Evolutionary conservation across 2,888 invertebrate genomes (phyloP), one percentile per base, ranked within the genome.

Genomic region (Sphaeridia pumilis): DNA sequence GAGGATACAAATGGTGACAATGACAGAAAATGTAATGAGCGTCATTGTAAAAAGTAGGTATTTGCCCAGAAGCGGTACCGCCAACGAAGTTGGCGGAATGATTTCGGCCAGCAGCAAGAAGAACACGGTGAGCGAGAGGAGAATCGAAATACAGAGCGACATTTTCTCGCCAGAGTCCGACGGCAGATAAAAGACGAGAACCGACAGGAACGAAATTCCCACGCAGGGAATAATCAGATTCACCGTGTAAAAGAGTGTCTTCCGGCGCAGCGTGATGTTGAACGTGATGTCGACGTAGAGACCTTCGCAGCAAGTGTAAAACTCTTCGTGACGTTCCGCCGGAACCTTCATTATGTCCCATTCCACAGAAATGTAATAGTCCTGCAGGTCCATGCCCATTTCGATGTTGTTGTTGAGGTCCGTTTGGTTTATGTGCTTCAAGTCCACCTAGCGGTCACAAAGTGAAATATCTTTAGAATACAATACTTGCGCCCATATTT

Each of bases 281-380:
- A 97, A 98, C 66, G 93, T 92, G 69, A 98, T 94, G 75, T 97
- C 97, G 52, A 88, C 85, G 70, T 89, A 97, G 56, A 94, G 94
- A 72, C 94, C 88, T 71, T 55, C 52, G 46, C 55, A 55, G 74
- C 95, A 95, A 67, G 88, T 88, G 78, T 95, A 90, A 73, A 86
- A 88, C 71, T 87, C 87, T 70, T 89, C 89, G 71, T 89, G 87
- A 65, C 89, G 78, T 59, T 83, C 83, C 38, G 89, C 90, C 52
- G 89, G 89, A 63, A 89, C 90, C 60, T 85, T 81, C 81, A 95
- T 84, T 67, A 89, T 90, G 74, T 95, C 95, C 97, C 95, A 97
- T 75, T 97, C 95, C 56, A 94, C 94, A 67, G 92, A 92, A 71
- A 92, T 87, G 76, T 90, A 90, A 72, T 89, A 92, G 72, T 92